Evolutionary conservation across 2,797 vertebrate genomes (phyloP).

Genomic region (Smutsia gigantea): DNA sequence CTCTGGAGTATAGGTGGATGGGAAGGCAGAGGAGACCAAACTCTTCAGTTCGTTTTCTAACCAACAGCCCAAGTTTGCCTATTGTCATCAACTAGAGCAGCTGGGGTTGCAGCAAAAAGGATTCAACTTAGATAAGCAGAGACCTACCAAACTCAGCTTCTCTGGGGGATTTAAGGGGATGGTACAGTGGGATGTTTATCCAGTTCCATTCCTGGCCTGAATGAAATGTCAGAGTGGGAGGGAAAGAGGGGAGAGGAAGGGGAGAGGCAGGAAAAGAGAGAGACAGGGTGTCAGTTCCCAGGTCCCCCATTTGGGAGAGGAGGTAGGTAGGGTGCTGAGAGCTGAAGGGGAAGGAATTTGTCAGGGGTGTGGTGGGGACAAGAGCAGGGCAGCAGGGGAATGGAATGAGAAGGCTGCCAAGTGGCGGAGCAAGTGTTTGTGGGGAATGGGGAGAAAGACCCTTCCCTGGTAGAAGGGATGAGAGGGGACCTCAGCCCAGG

Average conservation of each 20-base stretch:
- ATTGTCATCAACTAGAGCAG: background rate
- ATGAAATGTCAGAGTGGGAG: background rate
- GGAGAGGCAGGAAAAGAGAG: background rate
- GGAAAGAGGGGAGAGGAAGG: background rate
- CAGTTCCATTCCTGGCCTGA: background rate
- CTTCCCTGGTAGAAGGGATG: background rate
- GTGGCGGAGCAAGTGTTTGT: conserved; percentile 77
- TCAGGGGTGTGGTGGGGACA: conserved; percentile 6
- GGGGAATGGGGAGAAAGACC: conserved; percentile 70
- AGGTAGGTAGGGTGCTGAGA: background rate
- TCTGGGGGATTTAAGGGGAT: background rate
- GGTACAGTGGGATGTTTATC: conserved; percentile 36
- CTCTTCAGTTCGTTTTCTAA: background rate
- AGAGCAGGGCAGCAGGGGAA: conserved; percentile 45
- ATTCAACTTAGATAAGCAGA: conserved; percentile 14
- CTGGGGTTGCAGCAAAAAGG: conserved; percentile 2
- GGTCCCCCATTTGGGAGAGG: background rate
- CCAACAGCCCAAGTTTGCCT: background rate
- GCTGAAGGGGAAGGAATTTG: conserved; percentile 71
- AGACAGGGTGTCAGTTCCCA: background rate
- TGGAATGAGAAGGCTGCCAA: conserved; percentile 75
- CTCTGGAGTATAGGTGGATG: background rate
- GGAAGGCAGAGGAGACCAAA: background rate
- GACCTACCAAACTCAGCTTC: background rate
- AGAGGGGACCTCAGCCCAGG: background rate